phyloP scores from a whole-genome alignment of 2,113 vertebrate genomes.

The Tricholaema leucomelas region DNA sequence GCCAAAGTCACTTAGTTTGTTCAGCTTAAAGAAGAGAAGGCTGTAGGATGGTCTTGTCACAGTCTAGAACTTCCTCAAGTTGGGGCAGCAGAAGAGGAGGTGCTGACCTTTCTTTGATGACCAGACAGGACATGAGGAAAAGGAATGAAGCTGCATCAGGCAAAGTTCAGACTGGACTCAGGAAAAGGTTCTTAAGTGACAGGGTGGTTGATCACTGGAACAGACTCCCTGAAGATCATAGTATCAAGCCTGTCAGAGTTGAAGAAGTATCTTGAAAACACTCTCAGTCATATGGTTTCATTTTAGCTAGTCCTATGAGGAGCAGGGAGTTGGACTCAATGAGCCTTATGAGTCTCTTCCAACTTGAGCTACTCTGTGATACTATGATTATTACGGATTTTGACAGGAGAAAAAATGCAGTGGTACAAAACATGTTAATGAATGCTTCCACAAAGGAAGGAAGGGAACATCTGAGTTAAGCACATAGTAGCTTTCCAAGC shows the following conservation, averaged over 20 bases:
- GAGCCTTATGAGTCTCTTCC: background rate
- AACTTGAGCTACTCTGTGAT: background rate
- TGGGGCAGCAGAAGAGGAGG: rapidly evolving
- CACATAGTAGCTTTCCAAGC: background rate
- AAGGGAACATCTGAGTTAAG: background rate
- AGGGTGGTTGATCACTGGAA: background rate
- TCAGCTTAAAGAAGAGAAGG: background rate
- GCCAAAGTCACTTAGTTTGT: background rate
- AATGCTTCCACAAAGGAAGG: too few species aligned
- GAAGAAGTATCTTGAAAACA: background rate
- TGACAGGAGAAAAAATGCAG: too few species aligned
- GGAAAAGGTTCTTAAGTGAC: background rate
- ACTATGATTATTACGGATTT: background rate
- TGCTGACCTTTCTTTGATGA: background rate
- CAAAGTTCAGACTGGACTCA: background rate
- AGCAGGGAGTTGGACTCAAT: too few species aligned
- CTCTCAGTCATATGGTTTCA: background rate
- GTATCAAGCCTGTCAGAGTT: background rate
- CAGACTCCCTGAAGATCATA: too few species aligned
- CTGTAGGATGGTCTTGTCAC: background rate
- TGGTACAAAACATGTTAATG: too few species aligned
- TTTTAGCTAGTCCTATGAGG: background rate
- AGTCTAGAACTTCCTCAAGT: background rate
- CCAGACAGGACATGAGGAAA: background rate
- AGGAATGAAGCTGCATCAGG: background rate